Base-by-base conservation (phyloP, 2,113 vertebrate genomes). In the Podiceps cristatus region DNA sequence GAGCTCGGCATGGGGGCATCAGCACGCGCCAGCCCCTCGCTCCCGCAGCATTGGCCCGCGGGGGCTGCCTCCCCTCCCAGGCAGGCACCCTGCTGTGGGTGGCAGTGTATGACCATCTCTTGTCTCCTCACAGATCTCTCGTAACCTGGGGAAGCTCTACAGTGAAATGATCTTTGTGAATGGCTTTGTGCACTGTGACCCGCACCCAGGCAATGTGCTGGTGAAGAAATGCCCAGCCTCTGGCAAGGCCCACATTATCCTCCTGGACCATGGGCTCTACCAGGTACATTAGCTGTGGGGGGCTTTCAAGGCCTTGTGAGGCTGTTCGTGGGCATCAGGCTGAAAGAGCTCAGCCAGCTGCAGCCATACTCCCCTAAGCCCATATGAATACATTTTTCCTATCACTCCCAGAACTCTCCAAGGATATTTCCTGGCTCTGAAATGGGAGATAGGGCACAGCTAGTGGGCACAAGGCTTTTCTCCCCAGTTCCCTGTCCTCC, bases 161-260 rank as follows among this genome's bases (percentile, higher is more conserved):
- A 99, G 99, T 0, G 99, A 99, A 96, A 99, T 99, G 99, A 99
- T 99, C 93, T 99, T 99, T 58, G 98, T 99, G 92, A 98, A 99
- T 0, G 99, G 99, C 68, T 99, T 99, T 20, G 99, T 99, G 81
- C 99, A 99, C 98, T 99, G 99, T 58, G 99, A 99, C 91, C 99
- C 99, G 1, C 99, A 99, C 94, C 99, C 99, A 0, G 99, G 99
- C 74, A 99, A 99, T 0, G 99, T 99, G 80, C 86, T 99, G 83
- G 99, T 99, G 83, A 98, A 98, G 93, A 99, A 99, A 87, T 98
- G 97, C 86, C 98, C 98, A 6, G 84, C 31, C 64, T 99, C 98
- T 29, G 98, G 98, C 33, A 99, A 98, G 95, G 98, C 98, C 0
- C 98, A 99, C 97, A 98, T 99, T 44, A 97, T 99, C 76, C 98